Base-by-base conservation (phyloP, 2,113 vertebrate genomes). In the Lagenorhynchus albirostris region DNA sequence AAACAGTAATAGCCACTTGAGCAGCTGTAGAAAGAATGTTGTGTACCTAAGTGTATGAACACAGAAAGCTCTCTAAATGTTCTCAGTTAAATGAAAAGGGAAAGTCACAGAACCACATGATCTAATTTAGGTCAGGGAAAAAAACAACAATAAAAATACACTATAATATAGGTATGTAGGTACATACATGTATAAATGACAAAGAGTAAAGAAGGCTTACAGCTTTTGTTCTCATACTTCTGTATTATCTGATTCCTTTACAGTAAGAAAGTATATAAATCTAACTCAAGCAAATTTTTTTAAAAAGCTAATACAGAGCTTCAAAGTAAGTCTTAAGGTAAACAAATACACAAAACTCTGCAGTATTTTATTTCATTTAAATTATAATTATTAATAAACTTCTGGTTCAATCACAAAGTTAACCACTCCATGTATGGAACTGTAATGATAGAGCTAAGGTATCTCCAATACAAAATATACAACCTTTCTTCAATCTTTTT, bases 301-400 rank as follows among this genome's bases (percentile, higher is more conserved):
- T 7, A 65, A 91, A 81, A 81, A 91, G 71, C 53, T 81, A 97
- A 36, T 70, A 73, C 3, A 60, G 60, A 92, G 47, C 23, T 44
- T 70, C 21, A 36, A 93, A 97, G 55, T 70, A 76, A 81, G 91
- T 84, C 26, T 76, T 77, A 74, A 87, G 10, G 17, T 90, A 89
- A 81, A 94, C 3, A 86, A 90, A 79, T 38, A 50, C 15, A 93
- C 14, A 92, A 89, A 93, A 86, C 55, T 15, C 41, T 82, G 14
- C 4, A 81, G 47, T 84, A 68, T 77, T 92, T 90, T 67, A 89
- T 55, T 71, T 91, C 71, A 92, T 55, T 90, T 68, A 68, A 95
- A 86, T 38, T 85, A 65, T 23, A 91, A 90, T 92, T 79, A 68
- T 88, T 87, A 95, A 8, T 91, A 93, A 89, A 96, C 21, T 89